These are phyloP conservation scores for Lithobates pipiens DNA, from an alignment of 2,797 vertebrate genomes.

Conservation along the genomic window DNA sequence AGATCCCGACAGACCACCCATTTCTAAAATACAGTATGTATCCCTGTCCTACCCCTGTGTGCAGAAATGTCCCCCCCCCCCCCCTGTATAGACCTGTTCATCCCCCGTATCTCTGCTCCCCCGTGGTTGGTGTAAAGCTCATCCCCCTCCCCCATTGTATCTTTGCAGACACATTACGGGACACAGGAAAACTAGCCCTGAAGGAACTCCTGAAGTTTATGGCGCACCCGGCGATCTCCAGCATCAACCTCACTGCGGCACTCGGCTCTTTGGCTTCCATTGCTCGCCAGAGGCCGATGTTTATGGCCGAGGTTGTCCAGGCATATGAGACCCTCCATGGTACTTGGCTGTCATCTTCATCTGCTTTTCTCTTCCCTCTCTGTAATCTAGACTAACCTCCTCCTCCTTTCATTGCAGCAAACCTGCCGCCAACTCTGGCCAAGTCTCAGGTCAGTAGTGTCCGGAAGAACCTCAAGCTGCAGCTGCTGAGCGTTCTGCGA, in stretches of 20 bases:
- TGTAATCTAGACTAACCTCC: background rate
- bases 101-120: too few species aligned
- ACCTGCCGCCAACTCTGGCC: conserved; percentile 91
- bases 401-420: conserved; percentile 74
- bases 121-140: too few species aligned
- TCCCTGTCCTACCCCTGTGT: too few species aligned
- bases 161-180: conserved; percentile 80
- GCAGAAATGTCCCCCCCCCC: too few species aligned
- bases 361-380: too few species aligned
- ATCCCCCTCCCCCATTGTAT: background rate
- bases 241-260: conserved; percentile 93
- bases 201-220: conserved; percentile 95
- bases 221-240: conserved; percentile 95
- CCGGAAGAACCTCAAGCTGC: conserved; percentile 93
- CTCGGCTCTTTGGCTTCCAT: conserved; percentile 91
- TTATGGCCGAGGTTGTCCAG: conserved; percentile 96
- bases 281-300: conserved; percentile 93
- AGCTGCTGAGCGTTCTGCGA: conserved; percentile 88
- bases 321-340: conserved; percentile 93
- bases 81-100: too few species aligned
- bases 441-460: conserved; percentile 98
- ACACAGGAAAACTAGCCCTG: conserved; percentile 87
- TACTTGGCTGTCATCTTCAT: conserved; percentile 67
- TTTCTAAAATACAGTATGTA: conserved; percentile 87
- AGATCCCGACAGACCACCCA: conserved; percentile 87